phyloP scores from a whole-genome alignment of 2,113 vertebrate species.

The Capricornis sumatraensis region DNA sequence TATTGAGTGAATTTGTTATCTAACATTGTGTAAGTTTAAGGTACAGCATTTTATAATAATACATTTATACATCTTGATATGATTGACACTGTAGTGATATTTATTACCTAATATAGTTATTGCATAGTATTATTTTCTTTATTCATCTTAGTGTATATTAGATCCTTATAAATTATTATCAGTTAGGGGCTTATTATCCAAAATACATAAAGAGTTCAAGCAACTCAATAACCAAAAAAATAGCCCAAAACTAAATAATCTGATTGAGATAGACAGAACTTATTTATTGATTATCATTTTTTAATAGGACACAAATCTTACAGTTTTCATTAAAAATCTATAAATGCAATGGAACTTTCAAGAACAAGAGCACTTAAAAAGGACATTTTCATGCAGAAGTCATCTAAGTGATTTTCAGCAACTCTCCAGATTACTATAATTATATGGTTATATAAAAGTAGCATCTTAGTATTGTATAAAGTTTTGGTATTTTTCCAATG shows the following conservation, averaged over 20 bases:
- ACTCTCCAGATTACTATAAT: not conserved
- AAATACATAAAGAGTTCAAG: not conserved
- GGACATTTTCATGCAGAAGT: constrained; percentile 7
- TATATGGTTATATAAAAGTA: constrained; percentile 9
- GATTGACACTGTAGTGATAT: not conserved
- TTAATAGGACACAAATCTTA: not conserved
- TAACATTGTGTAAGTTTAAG: not conserved
- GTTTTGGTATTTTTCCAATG: constrained; percentile 17
- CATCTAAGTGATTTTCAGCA: not conserved
- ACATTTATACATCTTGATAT: not conserved
- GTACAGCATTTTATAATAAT: not conserved
- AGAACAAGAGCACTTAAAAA: not conserved
- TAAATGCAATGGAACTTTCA: not conserved
- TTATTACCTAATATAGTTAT: not conserved
- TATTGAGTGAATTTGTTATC: not conserved
- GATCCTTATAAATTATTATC: not conserved
- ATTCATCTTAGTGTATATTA: not conserved
- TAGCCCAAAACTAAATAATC: not conserved
- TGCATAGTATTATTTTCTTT: not conserved
- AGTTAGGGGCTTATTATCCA: not conserved
- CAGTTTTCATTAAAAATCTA: constrained; percentile 27
- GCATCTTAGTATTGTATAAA: not conserved
- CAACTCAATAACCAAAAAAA: not conserved
- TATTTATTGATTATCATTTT: not conserved
- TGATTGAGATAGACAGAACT: not conserved